Conservation (phyloP, 35 echinoderm and acorn worm genomes). For the Anneissia japonica region DNA sequence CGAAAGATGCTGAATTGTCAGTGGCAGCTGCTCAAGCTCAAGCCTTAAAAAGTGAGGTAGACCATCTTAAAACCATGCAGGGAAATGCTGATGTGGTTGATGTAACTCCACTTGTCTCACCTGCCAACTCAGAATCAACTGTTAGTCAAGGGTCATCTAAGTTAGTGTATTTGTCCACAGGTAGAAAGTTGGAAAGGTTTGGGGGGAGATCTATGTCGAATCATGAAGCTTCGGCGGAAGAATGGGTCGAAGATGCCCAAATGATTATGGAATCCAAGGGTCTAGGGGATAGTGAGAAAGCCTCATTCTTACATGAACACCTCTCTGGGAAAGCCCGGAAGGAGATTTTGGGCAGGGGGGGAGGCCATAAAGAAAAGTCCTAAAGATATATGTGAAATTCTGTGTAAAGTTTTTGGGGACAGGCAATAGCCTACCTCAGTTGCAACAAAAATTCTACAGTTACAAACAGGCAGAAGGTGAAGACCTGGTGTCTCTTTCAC, state of each 20-base stretch:
- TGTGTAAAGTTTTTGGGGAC: conserved; percentile 60
- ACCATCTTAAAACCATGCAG: too few species aligned
- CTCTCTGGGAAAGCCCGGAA: conserved; percentile 28
- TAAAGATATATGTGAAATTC: conserved; percentile 33
- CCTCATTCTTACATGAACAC: background rate
- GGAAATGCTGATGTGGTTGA: too few species aligned
- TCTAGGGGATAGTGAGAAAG: background rate
- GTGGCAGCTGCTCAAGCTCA: too few species aligned
- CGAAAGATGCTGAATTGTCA: too few species aligned
- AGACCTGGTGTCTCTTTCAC: conserved; percentile 44
- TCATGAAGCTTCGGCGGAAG: background rate
- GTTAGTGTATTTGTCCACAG: background rate
- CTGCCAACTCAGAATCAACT: too few species aligned
- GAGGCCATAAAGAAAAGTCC: background rate
- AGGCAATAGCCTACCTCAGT: conserved; percentile 19
- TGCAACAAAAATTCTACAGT: conserved; percentile 50
- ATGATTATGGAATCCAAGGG: background rate
- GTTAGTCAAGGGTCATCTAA: too few species aligned
- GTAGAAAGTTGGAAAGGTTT: background rate
- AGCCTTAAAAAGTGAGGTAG: too few species aligned
- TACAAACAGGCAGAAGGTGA: background rate
- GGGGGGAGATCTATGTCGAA: background rate
- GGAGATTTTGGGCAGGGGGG: conserved; percentile 38
- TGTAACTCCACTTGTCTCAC: too few species aligned
- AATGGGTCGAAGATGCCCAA: background rate